Evolutionary conservation across 1,140 invertebrate species (phyloP), one percentile per base, ranked within the genome.

Genomic region (Scaptomyza hsui): DNA sequence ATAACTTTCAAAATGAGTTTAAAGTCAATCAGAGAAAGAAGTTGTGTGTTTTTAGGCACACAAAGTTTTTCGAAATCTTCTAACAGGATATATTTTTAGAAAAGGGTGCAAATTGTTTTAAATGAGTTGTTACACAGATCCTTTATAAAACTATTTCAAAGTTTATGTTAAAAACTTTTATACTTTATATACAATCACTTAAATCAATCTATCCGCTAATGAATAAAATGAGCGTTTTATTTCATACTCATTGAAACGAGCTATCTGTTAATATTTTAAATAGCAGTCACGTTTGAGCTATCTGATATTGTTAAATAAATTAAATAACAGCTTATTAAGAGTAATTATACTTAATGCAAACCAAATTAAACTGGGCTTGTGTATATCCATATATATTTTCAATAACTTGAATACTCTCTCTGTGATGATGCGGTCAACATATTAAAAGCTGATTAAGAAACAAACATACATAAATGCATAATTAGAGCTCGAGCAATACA

Each of bases 381-480:
- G 12, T 7, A 26, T 26, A 26, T 37, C 32, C 32, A 4, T 37
- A 37, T 37, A n/a, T 12, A 37, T 37, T 3, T 37, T 37, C 32
- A n/a, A 4, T 37, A 2, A 37, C 32, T 37, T 37, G 32, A 37
- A 37, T 37, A 7, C 32, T 37, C 32, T 0, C 32, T 29, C 6
- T 29, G n/a, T n/a, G n/a, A n/a, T 32, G 32, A 1, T 37, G 32
- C n/a, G 32, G 32, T 37, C 12, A 37, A 37, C 32, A 37, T 37
- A 37, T n/a, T 37, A 37, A 37, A 37, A 29, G 26, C 32, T 35
- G 32, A 37, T 37, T 37, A 37, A 37, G 32, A 37, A 37, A 29
- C 6, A 29, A 9, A 29, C 7, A 29, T 29, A 29, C 9, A 29
- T 9, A 29, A 9, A 37, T n/a, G 4, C 32, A 37, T 37, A 37